Base-by-base conservation (phyloP, 2,888 invertebrate species). In the Calliopum simillimum region DNA sequence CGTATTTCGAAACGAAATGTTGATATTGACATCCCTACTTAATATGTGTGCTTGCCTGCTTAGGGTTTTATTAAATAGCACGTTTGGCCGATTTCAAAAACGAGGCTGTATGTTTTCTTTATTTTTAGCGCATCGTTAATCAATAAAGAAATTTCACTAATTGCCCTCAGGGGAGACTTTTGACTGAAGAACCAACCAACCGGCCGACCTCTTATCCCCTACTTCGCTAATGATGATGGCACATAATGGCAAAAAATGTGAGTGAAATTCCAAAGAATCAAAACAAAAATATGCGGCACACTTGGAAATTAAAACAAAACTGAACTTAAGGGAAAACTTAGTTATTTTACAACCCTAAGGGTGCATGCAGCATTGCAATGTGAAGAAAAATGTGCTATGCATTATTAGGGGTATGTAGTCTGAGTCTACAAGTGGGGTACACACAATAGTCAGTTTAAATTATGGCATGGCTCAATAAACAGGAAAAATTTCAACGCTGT, bases 131-230 rank as follows among this genome's bases (percentile, higher is more conserved):
- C 33, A 56, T 56, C 66, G 58, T 46, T 56, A 66, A 66, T 66
- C 66, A 56, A 66, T 58, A 47, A 58, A 56, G 65, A 66, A 66
- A 56, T 66, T 47, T 46, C 56, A 56, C 56, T 66, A 66, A 66
- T 66, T 66, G 56, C 56, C 66, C 66, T 46, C 46, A 14, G 66
- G 66, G 16, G 51, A 64, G 14, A n/a, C 41, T 16, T 25, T 8
- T 23, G 51, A 19, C 64, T 56, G 43, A 23, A 46, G 56, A 21
- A 46, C 23, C 65, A 43, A 65, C 43, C 53, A 23, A 13, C 14
- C n/a, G 44, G 23, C 44, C 21, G 14, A 47, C 8, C 49, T n/a
- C 47, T 19, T 49, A 51, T 63, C 33, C 43, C 64, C 16, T n/a
- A n/a, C n/a, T 44, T 41, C 41, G 33, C 44, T 65, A 65, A 65